These are phyloP conservation scores for Stigmatopora argus DNA, from an alignment of 2,113 vertebrate species.

Conservation along the genomic window DNA sequence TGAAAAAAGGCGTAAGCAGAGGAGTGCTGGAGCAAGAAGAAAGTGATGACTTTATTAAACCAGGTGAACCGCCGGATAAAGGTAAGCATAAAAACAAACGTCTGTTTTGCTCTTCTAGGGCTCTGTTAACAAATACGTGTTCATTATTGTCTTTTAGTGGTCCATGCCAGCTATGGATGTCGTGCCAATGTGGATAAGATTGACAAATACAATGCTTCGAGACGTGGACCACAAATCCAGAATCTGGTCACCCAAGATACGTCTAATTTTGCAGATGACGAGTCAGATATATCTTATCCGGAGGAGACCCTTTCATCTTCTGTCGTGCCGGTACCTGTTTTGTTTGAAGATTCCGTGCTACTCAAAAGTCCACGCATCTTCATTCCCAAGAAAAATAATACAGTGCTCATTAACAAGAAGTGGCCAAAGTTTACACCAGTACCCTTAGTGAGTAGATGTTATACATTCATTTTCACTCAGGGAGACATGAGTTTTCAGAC, in stretches of 20 bases:
- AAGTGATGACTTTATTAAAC: not conserved
- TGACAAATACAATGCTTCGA: not conserved
- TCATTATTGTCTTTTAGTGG: not conserved
- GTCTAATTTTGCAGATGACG: not conserved
- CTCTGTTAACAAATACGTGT: not conserved
- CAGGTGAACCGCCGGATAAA: not conserved
- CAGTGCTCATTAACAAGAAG: constrained; percentile 15
- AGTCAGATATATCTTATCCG: not conserved
- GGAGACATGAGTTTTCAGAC: not conserved
- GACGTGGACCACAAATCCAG: not conserved
- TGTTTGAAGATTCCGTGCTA: constrained; percentile 56
- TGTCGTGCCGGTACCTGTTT: not conserved
- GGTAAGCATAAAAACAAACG: constrained; percentile 11
- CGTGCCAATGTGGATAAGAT: not conserved
- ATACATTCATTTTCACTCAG: too few species aligned
- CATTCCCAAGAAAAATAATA: constrained; percentile 56
- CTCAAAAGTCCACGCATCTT: constrained; percentile 55
- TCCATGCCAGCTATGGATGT: not conserved
- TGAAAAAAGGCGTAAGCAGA: constrained; percentile 58
- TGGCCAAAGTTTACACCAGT: constrained; percentile 3
- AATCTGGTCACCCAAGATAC: not conserved
- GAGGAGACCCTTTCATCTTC: not conserved
- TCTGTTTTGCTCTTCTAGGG: not conserved
- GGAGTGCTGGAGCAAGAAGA: not conserved
- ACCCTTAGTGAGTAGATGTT: constrained; percentile 46